A percentile compares a stretch with the other conserved stretches of the same genome.
Conservation (phyloP, 2,113 vertebrate genomes). For the Tupaia tana region DNA sequence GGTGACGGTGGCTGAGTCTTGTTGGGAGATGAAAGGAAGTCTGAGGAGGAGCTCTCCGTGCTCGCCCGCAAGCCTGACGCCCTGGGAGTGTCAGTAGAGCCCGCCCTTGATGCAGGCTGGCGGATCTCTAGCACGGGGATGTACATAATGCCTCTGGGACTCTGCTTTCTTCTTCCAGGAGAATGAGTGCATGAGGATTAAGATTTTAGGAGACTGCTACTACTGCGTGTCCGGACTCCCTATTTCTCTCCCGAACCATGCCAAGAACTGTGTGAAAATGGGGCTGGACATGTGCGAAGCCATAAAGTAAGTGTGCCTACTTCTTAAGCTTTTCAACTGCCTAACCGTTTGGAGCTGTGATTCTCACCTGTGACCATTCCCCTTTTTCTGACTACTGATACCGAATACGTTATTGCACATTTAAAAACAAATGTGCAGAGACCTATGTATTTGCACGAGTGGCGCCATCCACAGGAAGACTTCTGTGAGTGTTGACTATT, state of each 20-base stretch:
- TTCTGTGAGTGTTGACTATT: neutral
- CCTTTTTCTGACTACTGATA: neutral
- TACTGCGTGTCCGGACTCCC: constrained; percentile 98
- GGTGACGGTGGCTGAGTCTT: no score
- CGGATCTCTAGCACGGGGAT: neutral
- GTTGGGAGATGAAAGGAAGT: neutral
- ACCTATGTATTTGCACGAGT: neutral
- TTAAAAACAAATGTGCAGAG: neutral
- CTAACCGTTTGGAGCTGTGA: neutral
- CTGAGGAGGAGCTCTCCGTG: neutral
- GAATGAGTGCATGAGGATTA: constrained; percentile 99
- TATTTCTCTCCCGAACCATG: constrained; percentile 96
- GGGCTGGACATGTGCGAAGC: constrained; percentile 99
- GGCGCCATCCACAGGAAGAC: neutral
- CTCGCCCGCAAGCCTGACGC: no score
- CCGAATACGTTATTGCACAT: neutral
- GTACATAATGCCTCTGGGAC: neutral
- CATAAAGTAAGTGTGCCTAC: constrained; percentile 93
- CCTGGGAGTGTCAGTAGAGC: neutral
- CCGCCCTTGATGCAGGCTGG: neutral
- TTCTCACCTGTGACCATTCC: neutral
- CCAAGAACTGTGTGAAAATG: constrained; percentile 99
- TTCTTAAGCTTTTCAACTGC: neutral
- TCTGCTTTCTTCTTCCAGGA: constrained; percentile 88
- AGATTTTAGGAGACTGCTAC: constrained; percentile 98